Evolutionary conservation across 2,888 invertebrate genomes (phyloP).

Genomic region (Sepiola atlantica): DNA sequence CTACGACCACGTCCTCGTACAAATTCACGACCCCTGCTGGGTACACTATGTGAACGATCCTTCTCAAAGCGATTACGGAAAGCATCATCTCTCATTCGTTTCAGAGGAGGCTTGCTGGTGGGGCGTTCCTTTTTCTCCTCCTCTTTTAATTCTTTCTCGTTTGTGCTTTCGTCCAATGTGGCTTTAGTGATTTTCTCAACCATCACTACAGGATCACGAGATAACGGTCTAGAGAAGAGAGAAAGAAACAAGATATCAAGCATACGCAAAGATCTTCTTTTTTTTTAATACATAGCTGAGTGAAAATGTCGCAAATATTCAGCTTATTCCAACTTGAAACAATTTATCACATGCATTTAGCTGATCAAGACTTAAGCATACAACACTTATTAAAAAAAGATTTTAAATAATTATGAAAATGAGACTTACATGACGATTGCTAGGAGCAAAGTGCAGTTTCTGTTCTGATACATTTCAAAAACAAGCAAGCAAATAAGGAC

Average conservation of each 20-base stretch:
- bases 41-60: slow-evolving; percentile 58
- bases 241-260: neutral
- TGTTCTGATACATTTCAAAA: no score
- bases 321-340: neutral
- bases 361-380: no score
- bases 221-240: neutral
- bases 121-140: slow-evolving; percentile 56
- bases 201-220: neutral
- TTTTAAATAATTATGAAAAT: neutral
- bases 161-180: slow-evolving; percentile 52
- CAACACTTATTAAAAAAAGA: neutral
- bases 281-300: neutral
- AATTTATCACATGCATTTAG: neutral
- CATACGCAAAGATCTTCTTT: neutral
- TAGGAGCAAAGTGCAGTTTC: no score
- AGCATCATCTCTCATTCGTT: slow-evolving; percentile 66
- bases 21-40: slow-evolving; percentile 67
- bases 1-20: slow-evolving; percentile 69
- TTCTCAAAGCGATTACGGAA: slow-evolving; percentile 50
- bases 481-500: no score
- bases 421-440: no score
- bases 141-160: slow-evolving; percentile 53
- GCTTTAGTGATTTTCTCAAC: slow-evolving; percentile 49
- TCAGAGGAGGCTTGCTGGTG: slow-evolving; percentile 63
- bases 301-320: neutral